Evolutionary conservation across 2,888 invertebrate species (phyloP), one percentile per base, ranked within the genome.

Genomic region (Drosophila pseudotalamancana): DNA sequence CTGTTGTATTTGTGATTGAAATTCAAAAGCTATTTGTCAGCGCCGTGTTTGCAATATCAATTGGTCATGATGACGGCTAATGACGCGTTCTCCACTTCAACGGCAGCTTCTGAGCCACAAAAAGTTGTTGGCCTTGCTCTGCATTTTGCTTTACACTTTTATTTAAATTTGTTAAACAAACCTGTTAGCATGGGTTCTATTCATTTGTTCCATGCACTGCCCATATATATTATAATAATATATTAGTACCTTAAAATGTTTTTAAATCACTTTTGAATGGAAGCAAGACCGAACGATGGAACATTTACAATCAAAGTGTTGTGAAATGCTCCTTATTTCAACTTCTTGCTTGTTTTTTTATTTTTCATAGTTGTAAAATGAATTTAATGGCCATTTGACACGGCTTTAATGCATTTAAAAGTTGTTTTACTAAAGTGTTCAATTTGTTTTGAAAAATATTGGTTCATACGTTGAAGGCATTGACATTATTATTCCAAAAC

Each of bases 121-220:
- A 49, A 73, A 69, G 80, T 61, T 56, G 86, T 64, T 73, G 64
- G 71, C 86, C 83, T 83, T 83, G 83, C 76, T 68, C 84, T 43
- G 69, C 68, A 56, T 77, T 56, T 54, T 18, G 43, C 23, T 27
- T 43, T 49, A 32, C 35, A 42, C 19, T 56, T 62, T 50, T 60
- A 55, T 46, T 55, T 32, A 18, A 48, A 53, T 65, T 69, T 54
- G 32, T 19, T 27, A 9, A 11, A 27, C 8, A 31, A 34, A 43
- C n/a, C 18, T 37, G 39, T 59, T 49, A 29, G 16, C 49, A n/a
- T n/a, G n/a, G n/a, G n/a, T n/a, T n/a, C n/a, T n/a, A n/a, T n/a
- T n/a, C n/a, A n/a, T n/a, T n/a, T n/a, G n/a, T n/a, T n/a, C n/a
- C n/a, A n/a, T n/a, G n/a, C n/a, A n/a, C n/a, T n/a, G n/a, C n/a